Evolutionary conservation across 2,888 invertebrate species (phyloP).

Genomic region (Troilus luridus): DNA sequence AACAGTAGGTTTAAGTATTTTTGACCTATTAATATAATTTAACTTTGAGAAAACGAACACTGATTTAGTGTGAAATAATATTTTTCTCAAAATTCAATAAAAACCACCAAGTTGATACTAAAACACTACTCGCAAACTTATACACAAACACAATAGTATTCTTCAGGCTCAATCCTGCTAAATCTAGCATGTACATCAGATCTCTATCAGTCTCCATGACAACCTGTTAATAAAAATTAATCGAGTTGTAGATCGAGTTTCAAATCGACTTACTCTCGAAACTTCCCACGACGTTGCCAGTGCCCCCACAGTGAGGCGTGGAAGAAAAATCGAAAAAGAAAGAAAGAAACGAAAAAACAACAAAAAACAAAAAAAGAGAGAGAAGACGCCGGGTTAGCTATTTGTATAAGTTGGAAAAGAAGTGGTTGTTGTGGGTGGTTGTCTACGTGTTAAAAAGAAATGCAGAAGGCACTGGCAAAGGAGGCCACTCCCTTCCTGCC

Average conservation of each 20-base stretch:
- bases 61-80: too few relatives aligned
- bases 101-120: too few relatives aligned
- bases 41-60: too few relatives aligned
- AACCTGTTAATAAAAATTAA: background rate
- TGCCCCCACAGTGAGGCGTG: background rate
- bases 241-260: background rate
- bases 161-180: too few relatives aligned
- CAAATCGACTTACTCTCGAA: background rate
- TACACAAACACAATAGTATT: too few relatives aligned
- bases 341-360: background rate
- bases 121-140: too few relatives aligned
- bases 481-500: constrained; percentile 38
- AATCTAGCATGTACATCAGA: too few relatives aligned
- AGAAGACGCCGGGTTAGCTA: background rate
- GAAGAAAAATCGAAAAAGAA: constrained; percentile 35
- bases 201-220: too few relatives aligned
- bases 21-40: too few relatives aligned
- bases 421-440: constrained; percentile 41
- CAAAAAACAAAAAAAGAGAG: background rate
- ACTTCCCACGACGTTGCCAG: background rate
- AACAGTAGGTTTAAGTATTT: too few relatives aligned
- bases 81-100: too few relatives aligned
- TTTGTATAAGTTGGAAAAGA: constrained; percentile 43
- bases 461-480: constrained; percentile 47
- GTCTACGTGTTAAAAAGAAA: constrained; percentile 25